Conservation (phyloP, 2,888 invertebrate species). For the Dynastes hyllus region DNA sequence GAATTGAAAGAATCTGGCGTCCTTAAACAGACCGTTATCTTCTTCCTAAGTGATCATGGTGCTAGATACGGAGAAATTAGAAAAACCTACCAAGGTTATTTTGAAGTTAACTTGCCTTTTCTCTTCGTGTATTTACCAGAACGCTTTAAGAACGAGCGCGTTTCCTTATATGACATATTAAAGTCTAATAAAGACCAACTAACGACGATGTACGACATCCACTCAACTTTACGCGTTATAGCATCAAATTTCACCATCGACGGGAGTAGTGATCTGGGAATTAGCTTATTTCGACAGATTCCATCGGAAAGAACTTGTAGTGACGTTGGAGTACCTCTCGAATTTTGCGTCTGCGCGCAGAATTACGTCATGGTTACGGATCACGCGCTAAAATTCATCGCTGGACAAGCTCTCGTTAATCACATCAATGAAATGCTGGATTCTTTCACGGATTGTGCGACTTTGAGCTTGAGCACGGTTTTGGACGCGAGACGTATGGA, state of each 20-base stretch:
- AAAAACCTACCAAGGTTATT: conserved; percentile 85
- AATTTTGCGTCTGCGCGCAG: conserved; percentile 91
- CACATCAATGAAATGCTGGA: conserved; percentile 78
- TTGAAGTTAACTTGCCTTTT: conserved; percentile 91
- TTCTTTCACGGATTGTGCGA: conserved; percentile 78
- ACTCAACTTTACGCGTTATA: conserved; percentile 84
- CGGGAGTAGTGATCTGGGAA: conserved; percentile 71
- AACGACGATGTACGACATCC: conserved; percentile 87
- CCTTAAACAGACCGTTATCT: conserved; percentile 79
- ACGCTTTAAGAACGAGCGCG: conserved; percentile 79
- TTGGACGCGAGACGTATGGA: conserved; percentile 79
- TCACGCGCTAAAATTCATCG: conserved; percentile 74
- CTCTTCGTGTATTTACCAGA: conserved; percentile 82
- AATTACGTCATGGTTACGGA: conserved; percentile 74
- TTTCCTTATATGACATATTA: conserved; percentile 78
- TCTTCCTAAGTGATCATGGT: conserved; percentile 90
- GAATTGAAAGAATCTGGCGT: conserved; percentile 72
- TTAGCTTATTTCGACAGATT: conserved; percentile 85
- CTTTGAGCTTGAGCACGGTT: conserved; percentile 76
- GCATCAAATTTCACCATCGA: conserved; percentile 69
- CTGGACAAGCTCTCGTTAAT: conserved; percentile 76
- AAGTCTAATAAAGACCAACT: conserved; percentile 78
- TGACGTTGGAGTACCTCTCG: conserved; percentile 83
- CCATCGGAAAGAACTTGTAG: conserved; percentile 82
- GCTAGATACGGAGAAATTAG: conserved; percentile 89